Evolutionary conservation across 2,113 vertebrate species (phyloP).

Genomic region (Alethe diademata): DNA sequence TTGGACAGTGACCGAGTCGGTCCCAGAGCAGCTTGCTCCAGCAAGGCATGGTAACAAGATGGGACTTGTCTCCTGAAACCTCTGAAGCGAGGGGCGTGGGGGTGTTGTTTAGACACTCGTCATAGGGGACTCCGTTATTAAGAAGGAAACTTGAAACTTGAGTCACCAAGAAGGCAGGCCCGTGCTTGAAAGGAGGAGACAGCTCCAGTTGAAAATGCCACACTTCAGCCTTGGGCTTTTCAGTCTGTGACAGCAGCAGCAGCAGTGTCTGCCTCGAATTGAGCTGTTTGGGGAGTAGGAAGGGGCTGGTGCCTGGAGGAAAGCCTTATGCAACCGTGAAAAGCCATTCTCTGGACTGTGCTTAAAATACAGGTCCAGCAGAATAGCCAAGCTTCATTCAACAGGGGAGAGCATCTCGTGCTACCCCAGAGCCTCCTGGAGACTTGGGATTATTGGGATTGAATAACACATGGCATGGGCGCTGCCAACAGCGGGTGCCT

Average conservation of each 20-base stretch:
- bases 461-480: not conserved
- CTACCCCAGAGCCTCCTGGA: not conserved
- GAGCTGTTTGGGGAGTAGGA: not conserved
- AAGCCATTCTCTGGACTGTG: not conserved
- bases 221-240: not conserved
- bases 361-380: not conserved
- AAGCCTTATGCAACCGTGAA: not conserved
- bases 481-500: fast-evolving
- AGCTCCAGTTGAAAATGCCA: not conserved
- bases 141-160: not conserved
- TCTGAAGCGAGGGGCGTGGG: not conserved
- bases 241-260: not conserved
- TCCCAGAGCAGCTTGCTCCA: not conserved
- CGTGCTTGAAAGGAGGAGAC: not conserved
- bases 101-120: not conserved
- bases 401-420: not conserved
- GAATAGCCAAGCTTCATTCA: not conserved
- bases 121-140: not conserved
- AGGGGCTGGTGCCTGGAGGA: fast-evolving
- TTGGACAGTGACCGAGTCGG: not conserved
- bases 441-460: not conserved
- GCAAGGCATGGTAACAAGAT: not conserved
- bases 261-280: not conserved
- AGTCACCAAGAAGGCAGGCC: not conserved
- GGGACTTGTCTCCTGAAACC: not conserved